These are phyloP conservation scores for Drosophila micromelanica DNA, from an alignment of 1,140 invertebrate species.

Conservation along the genomic window DNA sequence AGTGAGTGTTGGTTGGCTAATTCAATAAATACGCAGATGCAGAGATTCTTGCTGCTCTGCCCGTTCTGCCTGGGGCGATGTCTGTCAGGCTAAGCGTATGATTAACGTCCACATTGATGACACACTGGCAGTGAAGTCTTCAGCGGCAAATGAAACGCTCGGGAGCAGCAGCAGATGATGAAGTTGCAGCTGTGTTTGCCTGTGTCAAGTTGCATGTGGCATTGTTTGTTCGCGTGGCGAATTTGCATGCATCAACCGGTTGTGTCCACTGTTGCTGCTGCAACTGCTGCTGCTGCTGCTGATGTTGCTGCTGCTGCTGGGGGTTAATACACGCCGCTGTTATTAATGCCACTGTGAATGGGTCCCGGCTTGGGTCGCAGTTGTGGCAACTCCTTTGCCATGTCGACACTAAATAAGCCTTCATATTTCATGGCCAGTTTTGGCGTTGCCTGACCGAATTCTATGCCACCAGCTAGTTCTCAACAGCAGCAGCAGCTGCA, in stretches of 20 bases:
- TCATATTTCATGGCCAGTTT: constrained; percentile 74
- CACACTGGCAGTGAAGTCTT: constrained; percentile 42
- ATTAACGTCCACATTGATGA: constrained; percentile 82
- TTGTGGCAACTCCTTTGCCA: constrained; percentile 11
- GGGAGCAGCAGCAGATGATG: constrained; percentile 13
- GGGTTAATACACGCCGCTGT: constrained; percentile 69
- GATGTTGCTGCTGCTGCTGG: constrained; percentile 2
- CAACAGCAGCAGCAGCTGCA: constrained; percentile 52
- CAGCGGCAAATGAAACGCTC: constrained; percentile 9
- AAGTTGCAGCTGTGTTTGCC: constrained; percentile 27
- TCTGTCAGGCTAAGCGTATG: constrained; percentile 77
- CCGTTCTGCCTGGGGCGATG: constrained; percentile 63
- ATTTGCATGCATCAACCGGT: constrained; percentile 79
- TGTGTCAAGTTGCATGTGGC: constrained; percentile 11
- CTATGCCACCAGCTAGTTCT: constrained; percentile 59
- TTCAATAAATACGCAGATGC: constrained; percentile 18
- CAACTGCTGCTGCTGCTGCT: constrained; percentile 23
- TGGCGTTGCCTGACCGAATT: constrained; percentile 70
- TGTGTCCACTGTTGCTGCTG: constrained; percentile 41
- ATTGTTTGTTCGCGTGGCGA: constrained; percentile 74
- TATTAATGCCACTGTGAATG: constrained; percentile 72
- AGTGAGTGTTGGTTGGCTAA: background rate
- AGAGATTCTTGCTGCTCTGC: constrained; percentile 54
- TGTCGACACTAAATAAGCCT: constrained; percentile 83
- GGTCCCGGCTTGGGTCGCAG: constrained; percentile 9